phyloP scores from a whole-genome alignment of 2,113 vertebrate species.

The Cephalophus harveyi region DNA sequence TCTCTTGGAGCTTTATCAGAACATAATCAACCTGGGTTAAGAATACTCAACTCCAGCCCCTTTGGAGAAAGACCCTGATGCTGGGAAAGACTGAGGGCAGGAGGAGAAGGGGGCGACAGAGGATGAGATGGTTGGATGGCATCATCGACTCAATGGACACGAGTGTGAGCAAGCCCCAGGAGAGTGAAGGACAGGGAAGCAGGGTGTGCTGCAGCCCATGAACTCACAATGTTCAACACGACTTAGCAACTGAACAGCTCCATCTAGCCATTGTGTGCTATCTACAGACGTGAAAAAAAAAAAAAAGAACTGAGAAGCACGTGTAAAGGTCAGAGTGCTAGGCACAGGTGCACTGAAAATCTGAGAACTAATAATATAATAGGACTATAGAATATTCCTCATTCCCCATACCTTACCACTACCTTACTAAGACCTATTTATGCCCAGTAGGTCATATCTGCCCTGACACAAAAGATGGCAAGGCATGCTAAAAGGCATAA shows the following conservation, averaged over 20 bases:
- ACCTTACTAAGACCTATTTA: not conserved
- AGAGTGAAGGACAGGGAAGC: not conserved
- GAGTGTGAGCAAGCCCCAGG: not conserved
- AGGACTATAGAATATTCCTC: not conserved
- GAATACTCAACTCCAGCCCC: not conserved
- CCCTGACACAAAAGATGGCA: not conserved
- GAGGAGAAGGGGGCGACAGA: not conserved
- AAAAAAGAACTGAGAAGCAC: not conserved
- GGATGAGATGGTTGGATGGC: not conserved
- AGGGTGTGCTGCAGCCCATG: fast-evolving
- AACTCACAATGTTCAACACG: not conserved
- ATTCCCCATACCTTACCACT: not conserved
- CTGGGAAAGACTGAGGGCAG: not conserved
- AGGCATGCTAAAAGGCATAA: not conserved
- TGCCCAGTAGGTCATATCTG: not conserved
- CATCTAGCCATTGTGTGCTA: not conserved
- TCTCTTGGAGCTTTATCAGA: not conserved
- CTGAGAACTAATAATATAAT: not conserved
- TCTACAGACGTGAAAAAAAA: fast-evolving
- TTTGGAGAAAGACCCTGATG: not conserved
- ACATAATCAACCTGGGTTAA: not conserved
- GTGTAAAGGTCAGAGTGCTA: not conserved
- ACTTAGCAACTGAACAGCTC: not conserved
- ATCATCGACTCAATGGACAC: not conserved
- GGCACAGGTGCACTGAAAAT: not conserved